phyloP scores from a whole-genome alignment of 2,888 invertebrate genomes.

The Campopleginae sp. region DNA sequence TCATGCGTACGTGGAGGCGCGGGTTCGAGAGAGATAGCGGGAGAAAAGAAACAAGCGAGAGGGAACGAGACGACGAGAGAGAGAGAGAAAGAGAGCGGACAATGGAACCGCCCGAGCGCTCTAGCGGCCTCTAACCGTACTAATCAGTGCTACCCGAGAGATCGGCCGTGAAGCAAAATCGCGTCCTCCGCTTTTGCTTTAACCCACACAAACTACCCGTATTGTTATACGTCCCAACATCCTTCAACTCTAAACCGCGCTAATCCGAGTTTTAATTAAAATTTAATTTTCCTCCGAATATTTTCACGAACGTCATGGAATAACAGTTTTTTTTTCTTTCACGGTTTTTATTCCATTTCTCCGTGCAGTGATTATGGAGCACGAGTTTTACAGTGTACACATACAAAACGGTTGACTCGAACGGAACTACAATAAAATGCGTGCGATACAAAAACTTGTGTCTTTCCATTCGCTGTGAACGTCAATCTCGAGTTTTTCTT shows the following conservation, averaged over 20 bases:
- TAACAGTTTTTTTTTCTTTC: not conserved
- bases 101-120: conserved; percentile 74
- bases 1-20: conserved; percentile 43
- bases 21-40: conserved; percentile 42
- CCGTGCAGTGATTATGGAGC: conserved; percentile 39
- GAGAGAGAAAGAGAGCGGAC: conserved; percentile 65
- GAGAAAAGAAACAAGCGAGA: conserved; percentile 40
- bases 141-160: conserved; percentile 71
- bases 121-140: conserved; percentile 74
- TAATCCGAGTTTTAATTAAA: conserved; percentile 17
- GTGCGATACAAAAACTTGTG: not conserved
- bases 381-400: conserved; percentile 10
- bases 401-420: conserved; percentile 12
- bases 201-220: conserved; percentile 15
- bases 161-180: conserved; percentile 67
- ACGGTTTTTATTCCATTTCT: conserved; percentile 14
- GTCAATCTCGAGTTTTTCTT: not conserved
- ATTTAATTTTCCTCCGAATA: not conserved
- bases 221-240: conserved; percentile 24
- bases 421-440: not conserved
- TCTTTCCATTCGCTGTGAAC: not conserved
- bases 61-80: conserved; percentile 47
- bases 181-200: conserved; percentile 51
- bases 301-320: not conserved
- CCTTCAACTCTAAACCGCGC: conserved; percentile 6